phyloP scores from a whole-genome alignment of 2,113 vertebrate genomes.

The Actenoides hombroni region DNA sequence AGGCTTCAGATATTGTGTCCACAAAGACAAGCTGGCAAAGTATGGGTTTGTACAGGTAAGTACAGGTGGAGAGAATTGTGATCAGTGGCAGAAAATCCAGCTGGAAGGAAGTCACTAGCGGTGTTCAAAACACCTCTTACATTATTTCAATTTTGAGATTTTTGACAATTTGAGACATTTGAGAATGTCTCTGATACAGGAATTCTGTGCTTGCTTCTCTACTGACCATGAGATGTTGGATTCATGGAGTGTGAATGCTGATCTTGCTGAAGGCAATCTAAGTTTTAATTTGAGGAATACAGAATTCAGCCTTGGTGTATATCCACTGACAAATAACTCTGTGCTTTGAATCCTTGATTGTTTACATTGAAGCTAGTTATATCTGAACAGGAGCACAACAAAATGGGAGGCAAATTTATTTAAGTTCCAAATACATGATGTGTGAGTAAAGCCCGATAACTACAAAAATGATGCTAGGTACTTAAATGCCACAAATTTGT shows the following conservation, averaged over 20 bases:
- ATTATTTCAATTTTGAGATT: background rate
- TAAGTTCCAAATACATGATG: background rate
- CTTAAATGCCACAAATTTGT: background rate
- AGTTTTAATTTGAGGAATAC: background rate
- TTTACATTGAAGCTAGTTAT: background rate
- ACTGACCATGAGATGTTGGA: background rate
- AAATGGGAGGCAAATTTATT: background rate
- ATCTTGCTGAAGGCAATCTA: background rate
- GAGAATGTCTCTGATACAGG: background rate
- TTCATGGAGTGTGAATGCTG: background rate
- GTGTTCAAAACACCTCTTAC: background rate
- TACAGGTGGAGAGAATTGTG: background rate
- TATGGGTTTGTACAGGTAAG: background rate
- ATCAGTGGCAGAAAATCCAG: background rate
- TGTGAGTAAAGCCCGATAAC: background rate
- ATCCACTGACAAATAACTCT: background rate
- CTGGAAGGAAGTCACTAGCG: background rate
- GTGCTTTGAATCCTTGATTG: background rate
- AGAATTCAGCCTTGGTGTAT: background rate
- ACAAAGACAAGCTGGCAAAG: background rate
- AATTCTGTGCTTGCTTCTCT: background rate
- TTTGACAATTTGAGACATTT: no score
- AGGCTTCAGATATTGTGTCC: background rate
- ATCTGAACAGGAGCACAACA: background rate
- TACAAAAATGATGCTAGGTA: background rate